Conservation (phyloP, 2,113 vertebrate species). For the Anarrhichthys ocellatus region DNA sequence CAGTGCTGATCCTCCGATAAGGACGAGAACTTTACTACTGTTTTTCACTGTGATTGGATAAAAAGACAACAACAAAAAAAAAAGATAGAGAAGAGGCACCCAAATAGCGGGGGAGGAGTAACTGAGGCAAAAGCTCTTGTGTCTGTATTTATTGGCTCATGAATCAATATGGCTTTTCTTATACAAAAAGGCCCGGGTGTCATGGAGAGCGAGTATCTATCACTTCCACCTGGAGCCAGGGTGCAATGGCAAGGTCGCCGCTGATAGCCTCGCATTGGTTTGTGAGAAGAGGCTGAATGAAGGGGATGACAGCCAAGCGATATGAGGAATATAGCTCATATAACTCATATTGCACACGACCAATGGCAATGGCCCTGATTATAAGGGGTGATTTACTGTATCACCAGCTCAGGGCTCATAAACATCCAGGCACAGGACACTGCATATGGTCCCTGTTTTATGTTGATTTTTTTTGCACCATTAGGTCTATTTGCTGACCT, state of each 20-base stretch:
- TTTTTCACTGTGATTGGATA: constrained; percentile 60
- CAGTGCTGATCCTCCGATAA: constrained; percentile 85
- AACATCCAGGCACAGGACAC: constrained; percentile 72
- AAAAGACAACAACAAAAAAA: constrained; percentile 4
- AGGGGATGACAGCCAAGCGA: constrained; percentile 71
- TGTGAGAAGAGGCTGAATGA: constrained; percentile 64
- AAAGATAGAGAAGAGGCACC: constrained; percentile 1
- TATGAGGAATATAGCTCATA: constrained; percentile 79
- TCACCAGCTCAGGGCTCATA: constrained; percentile 69
- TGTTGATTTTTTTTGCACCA: constrained; percentile 81
- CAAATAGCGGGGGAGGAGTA: constrained; percentile 67
- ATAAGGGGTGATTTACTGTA: constrained; percentile 79
- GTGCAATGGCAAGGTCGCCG: constrained; percentile 76
- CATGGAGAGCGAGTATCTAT: constrained; percentile 79
- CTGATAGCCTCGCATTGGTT: constrained; percentile 71
- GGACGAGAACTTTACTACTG: constrained; percentile 68
- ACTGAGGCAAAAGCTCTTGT: constrained; percentile 73
- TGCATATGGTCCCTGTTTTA: constrained; percentile 75
- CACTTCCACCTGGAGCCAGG: constrained; percentile 80
- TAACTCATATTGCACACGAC: constrained; percentile 77
- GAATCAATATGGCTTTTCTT: constrained; percentile 84
- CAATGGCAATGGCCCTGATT: constrained; percentile 79
- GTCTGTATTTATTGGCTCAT: constrained; percentile 86
- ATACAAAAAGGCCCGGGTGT: constrained; percentile 74
- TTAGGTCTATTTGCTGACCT: constrained; percentile 80